Base-by-base conservation (phyloP, 2,797 vertebrate species). In the Xenopus petersii region DNA sequence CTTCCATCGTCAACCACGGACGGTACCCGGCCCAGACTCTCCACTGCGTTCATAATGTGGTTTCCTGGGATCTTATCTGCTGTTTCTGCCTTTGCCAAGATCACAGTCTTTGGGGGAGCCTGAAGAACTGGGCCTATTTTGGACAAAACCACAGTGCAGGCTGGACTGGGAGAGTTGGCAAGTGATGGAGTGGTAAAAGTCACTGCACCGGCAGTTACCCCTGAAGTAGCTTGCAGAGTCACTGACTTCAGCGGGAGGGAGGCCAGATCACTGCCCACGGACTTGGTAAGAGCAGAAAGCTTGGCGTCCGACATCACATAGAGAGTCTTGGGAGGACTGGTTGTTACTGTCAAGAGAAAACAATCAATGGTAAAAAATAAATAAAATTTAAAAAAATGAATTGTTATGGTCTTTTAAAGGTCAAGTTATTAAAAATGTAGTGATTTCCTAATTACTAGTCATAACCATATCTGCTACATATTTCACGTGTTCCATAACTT, bases 291-390 rank as follows among this genome's bases (percentile, higher is more conserved):
- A 0, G 80, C 84, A 0, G 84, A 85, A 12, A 81, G 82, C 77
- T 81, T 76, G 63, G 87, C 80, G 0, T 82, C 85, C 0, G 80
- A 82, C 84, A 75, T 47, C 62, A 74, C 60, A 0, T 83, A 81
- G 2, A 80, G 72, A 0, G 67, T 85, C 81, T 86, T 91, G 82
- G 79, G 74, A 82, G 90, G 74, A 81, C 89, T 87, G 73, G 81
- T 26, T 77, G 82, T 84, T 82, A 87, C 92, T 93, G 81, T 0
- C 12, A 73, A 63, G 76, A 62, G 36, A 67, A 82, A 80, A 67
- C 47, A 51, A 33, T 30, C 2, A 30, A 64, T 2, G 10, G 48
- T 49, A 49, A 49, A 10, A 49, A 10, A 13, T 13, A 17, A 17
- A 58, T 58, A 1, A 42, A 42, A 42, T 1, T 3, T 0, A 6